Evolutionary conservation across 2,888 invertebrate genomes (phyloP), one percentile per base, ranked within the genome.

Genomic region (Perdita meconis): DNA sequence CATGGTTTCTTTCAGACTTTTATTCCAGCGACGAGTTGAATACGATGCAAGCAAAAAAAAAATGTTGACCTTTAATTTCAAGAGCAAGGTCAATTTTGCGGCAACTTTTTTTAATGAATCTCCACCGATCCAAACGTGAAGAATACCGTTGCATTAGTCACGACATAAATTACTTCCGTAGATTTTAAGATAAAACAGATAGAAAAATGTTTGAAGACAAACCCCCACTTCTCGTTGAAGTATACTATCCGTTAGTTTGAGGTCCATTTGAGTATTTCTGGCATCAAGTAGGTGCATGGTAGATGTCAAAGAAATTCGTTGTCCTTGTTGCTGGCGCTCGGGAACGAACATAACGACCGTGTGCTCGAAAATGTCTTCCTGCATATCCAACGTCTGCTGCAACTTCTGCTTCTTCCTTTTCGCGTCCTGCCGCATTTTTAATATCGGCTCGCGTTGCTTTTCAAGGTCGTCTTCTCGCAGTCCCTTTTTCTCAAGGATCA

Each of bases 321-420:
- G 93, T 92, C 2, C 91, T 88, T 80, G 78, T 16, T n/a, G n/a
- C 10, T 64, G 24, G 55, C 86, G 94, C 87, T 95, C 94, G 0
- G 95, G 95, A 83, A 95, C 95, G 13, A 95, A 89, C 88, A 92
- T 93, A 81, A 94, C 94, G 0, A 96, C 94, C 0, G 95, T 95
- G 44, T 96, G 95, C 80, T 95, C 94, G 84, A 96, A 96, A 81
- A 96, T 94, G 4, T 92, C 93, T 78, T 94, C 94, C 75, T 94
- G 94, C 79, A 94, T 93, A 86, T 93, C 93, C 92, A 95, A 93
- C 34, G 94, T 93, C 61, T 94, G 93, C 24, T 93, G 90, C 91
- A 95, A 94, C 88, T 94, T 94, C 81, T 93, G 91, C 85, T 94
- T 94, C 87, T 95, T 95, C 72, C 93, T 93, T 70, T 93, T 91